A percentile compares a stretch with the other conserved stretches of the same genome.
Conservation (phyloP, 2,113 vertebrate species). For the Ariopsis seemanni region DNA sequence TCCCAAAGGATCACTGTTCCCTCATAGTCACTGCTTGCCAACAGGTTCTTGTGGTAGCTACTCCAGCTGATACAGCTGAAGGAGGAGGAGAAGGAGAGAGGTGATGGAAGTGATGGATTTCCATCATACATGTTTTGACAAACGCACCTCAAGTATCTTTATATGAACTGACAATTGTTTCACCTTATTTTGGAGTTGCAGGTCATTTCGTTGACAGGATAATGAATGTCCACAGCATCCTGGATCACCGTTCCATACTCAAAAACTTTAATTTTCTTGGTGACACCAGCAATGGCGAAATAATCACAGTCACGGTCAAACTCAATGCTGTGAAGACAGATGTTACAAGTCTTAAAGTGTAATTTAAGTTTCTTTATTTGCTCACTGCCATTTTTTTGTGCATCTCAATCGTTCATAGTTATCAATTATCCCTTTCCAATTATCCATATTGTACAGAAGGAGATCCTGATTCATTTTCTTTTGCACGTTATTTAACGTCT, state of each 20-base stretch:
- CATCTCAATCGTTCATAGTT: neutral
- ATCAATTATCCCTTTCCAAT: neutral
- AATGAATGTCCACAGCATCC: conserved; percentile 98
- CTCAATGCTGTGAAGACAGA: conserved; percentile 83
- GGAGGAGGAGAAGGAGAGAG: conserved; percentile 15
- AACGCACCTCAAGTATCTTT: neutral
- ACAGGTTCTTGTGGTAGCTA: conserved; percentile 98
- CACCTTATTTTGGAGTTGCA: conserved; percentile 99
- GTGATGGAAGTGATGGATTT: neutral
- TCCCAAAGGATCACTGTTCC: conserved; percentile 99
- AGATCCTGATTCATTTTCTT: neutral
- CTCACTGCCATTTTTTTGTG: neutral
- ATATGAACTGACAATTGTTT: neutral
- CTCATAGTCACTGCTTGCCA: conserved; percentile 99
- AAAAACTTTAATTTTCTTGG: conserved; percentile 99
- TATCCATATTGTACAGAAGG: neutral
- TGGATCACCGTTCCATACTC: conserved; percentile 99
- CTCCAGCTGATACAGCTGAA: conserved; percentile 99
- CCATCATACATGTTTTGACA: neutral
- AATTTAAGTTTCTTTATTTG: neutral
- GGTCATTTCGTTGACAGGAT: conserved; percentile 99
- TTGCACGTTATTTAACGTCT: neutral
- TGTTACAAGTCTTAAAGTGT: neutral
- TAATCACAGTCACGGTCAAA: conserved; percentile 99
- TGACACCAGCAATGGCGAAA: conserved; percentile 98